These are phyloP conservation scores for Anisognathus igniventris DNA, from an alignment of 2,797 vertebrate genomes.

Conservation along the genomic window DNA sequence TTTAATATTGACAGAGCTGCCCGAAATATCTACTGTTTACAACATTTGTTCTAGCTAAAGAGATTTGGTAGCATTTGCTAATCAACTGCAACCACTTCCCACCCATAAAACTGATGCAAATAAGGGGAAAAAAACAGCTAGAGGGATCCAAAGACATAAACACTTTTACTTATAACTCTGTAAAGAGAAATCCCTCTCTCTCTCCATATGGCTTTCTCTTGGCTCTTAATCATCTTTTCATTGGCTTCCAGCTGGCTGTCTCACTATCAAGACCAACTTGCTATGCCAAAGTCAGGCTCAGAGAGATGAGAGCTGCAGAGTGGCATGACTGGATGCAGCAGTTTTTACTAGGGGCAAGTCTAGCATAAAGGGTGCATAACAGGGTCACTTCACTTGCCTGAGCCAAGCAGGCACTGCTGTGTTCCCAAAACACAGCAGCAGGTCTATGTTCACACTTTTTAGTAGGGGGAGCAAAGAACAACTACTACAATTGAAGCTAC, in stretches of 20 bases:
- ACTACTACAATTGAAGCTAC: slow-evolving; percentile 19
- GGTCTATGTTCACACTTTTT: not conserved
- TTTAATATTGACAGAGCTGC: slow-evolving; percentile 9
- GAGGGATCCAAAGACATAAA: slow-evolving; percentile 51
- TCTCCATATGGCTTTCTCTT: slow-evolving; percentile 63
- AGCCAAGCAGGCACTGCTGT: not conserved
- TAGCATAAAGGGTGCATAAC: not conserved
- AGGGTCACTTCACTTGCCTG: not conserved
- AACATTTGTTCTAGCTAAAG: slow-evolving; percentile 51
- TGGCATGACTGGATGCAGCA: not conserved
- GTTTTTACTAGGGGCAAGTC: not conserved
- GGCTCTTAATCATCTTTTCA: slow-evolving; percentile 59
- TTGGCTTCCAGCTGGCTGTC: slow-evolving; percentile 59
- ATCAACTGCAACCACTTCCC: slow-evolving; percentile 41
- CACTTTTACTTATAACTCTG: slow-evolving; percentile 55
- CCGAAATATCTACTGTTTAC: slow-evolving; percentile 28
- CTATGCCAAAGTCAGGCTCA: slow-evolving; percentile 38
- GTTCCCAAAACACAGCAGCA: not conserved
- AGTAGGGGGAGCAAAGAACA: not conserved
- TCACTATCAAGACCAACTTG: slow-evolving; percentile 54
- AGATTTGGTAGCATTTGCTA: slow-evolving; percentile 24
- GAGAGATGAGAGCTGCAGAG: not conserved
- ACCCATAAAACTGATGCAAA: slow-evolving; percentile 28
- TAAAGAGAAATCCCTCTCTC: slow-evolving; percentile 58
- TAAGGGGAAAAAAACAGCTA: not conserved